Evolutionary conservation across 2,888 invertebrate genomes (phyloP).

Genomic region (Acanthococcus lagerstroemiae): DNA sequence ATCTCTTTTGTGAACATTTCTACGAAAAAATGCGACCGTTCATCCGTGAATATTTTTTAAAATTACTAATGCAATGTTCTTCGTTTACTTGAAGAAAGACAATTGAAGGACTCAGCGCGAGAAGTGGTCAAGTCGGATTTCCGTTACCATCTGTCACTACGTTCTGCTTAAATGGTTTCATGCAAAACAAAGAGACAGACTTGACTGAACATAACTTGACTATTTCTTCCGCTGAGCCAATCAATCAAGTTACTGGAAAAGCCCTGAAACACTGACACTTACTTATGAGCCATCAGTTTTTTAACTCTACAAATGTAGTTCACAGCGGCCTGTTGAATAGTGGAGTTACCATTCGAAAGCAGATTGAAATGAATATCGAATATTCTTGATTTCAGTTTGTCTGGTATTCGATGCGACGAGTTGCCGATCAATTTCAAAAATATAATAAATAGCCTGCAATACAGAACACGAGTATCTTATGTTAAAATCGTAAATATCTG

Average conservation of each 20-base stretch:
- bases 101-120: too few species aligned
- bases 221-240: too few species aligned
- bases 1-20: too few species aligned
- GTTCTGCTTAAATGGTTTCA: too few species aligned
- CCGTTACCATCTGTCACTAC: too few species aligned
- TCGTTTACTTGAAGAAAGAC: too few species aligned
- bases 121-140: too few species aligned
- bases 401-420: slow-evolving; percentile 37
- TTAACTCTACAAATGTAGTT: slow-evolving; percentile 80
- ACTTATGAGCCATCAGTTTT: slow-evolving; percentile 62
- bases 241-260: neutral
- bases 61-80: too few species aligned
- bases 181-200: neutral
- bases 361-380: slow-evolving; percentile 67
- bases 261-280: slow-evolving; percentile 32
- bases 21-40: too few species aligned
- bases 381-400: slow-evolving; percentile 47
- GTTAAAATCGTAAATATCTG: too few species aligned
- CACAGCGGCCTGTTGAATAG: slow-evolving; percentile 73
- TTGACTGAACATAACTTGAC: neutral
- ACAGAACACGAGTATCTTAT: neutral
- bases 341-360: slow-evolving; percentile 58
- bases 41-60: too few species aligned
- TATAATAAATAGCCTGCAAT: slow-evolving; percentile 45
- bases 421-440: slow-evolving; percentile 67